Base-by-base conservation (phyloP, 2,797 vertebrate genomes). In the Sebastes iracundus region DNA sequence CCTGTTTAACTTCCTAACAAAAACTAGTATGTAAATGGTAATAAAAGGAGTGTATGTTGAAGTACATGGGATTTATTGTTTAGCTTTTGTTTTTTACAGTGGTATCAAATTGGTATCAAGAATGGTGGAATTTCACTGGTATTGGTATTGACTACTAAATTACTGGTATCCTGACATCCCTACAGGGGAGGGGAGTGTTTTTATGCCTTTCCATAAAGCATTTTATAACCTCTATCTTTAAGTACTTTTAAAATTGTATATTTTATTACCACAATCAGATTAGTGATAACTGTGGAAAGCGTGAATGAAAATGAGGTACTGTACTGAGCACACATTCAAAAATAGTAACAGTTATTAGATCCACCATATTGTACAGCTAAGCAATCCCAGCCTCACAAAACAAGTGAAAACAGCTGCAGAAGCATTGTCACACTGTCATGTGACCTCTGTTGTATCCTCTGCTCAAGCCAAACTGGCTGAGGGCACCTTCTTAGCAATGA, bases 401-500 rank as follows among this genome's bases (percentile, higher is more conserved):
- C 53, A 68, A 66, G 65, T 27, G 28, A 59, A 79, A 81, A 84
- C 84, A 88, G 80, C 92, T 87, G 91, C 87, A 84, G 82, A 84
- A 78, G 77, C 79, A 69, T 27, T 81, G 84, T 77, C 85, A 87
- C 78, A 81, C 10, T 60, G 78, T 86, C 87, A 91, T 80, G 80
- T 86, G 91, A 94, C 88, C 92, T 87, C 85, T 87, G 78, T 64
- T 49, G 86, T 86, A 90, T 92, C 86, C 87, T 84, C 82, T 78
- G 80, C 55, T 86, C 78, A 87, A 83, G 83, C 81, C 87, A 82
- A 88, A 85, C 83, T 49, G 82, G 83, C 79, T 82, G 81, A 91
- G 91, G 92, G 91, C 92, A 94, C 92, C 93, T 94, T 95, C 91
- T 91, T 69, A 75, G 84, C 87, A 77, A 87, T 74, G 81, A 87